Conservation (phyloP, 2,888 invertebrate genomes). For the Megastigmus dorsalis region DNA sequence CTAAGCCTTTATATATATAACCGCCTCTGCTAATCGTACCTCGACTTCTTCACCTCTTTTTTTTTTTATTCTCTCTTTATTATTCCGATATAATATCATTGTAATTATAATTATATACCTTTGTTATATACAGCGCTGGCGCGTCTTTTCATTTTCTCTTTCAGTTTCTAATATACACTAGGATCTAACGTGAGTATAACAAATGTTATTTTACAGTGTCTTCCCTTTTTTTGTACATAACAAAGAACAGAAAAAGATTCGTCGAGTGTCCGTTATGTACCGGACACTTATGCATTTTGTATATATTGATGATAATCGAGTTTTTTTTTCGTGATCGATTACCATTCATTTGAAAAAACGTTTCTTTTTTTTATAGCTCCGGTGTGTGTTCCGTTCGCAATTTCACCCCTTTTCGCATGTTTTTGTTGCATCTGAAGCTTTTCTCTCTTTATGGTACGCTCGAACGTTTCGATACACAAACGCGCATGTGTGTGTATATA, state of each 20-base stretch:
- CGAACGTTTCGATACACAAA: not conserved
- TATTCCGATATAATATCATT: too few relatives aligned
- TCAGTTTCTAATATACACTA: slow-evolving; percentile 69
- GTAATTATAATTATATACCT: slow-evolving; percentile 14
- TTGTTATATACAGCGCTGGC: slow-evolving; percentile 30
- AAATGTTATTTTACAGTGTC: slow-evolving; percentile 71
- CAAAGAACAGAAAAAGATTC: slow-evolving; percentile 41
- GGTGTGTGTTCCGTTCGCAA: too few relatives aligned
- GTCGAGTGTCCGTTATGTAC: too few relatives aligned
- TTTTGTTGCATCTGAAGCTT: not conserved
- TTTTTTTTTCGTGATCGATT: slow-evolving; percentile 2
- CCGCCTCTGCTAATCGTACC: not conserved
- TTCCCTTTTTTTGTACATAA: slow-evolving; percentile 58
- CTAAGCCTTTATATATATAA: too few relatives aligned
- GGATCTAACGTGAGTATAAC: slow-evolving; percentile 70
- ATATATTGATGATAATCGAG: not conserved
- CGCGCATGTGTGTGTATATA: not conserved
- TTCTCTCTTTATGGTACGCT: not conserved
- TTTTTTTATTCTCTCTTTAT: not conserved
- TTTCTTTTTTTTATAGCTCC: not conserved
- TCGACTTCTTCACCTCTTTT: not conserved
- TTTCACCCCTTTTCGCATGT: not conserved
- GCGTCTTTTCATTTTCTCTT: slow-evolving; percentile 17
- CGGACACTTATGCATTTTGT: not conserved
- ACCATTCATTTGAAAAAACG: not conserved